Conservation (phyloP, 2,113 vertebrate genomes). For the Corythaeola cristata region DNA sequence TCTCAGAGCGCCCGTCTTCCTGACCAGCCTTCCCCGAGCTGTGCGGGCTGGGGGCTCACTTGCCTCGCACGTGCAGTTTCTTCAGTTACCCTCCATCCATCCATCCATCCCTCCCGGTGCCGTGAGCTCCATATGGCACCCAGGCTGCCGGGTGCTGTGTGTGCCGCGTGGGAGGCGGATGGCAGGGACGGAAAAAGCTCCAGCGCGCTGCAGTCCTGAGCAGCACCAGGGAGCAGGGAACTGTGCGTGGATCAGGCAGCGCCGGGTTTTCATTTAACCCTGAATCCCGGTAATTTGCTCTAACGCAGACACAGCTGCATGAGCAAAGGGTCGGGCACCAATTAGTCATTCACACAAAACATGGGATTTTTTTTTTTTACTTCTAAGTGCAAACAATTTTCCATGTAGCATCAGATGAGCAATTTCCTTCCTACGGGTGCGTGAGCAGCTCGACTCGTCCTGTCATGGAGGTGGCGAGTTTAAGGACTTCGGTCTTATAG, state of each 20-base stretch:
- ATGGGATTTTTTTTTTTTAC: background rate
- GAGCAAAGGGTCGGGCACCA: background rate
- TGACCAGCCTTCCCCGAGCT: background rate
- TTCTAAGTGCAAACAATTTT: background rate
- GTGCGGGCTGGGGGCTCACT: background rate
- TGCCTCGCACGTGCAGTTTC: background rate
- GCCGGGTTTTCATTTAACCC: background rate
- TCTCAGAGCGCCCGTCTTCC: background rate
- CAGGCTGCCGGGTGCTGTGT: background rate
- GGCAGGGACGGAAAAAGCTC: background rate
- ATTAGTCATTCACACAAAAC: background rate
- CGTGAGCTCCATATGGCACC: background rate
- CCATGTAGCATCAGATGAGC: background rate
- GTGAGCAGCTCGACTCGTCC: background rate
- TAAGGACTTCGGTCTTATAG: background rate
- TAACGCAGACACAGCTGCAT: background rate
- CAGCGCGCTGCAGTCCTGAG: background rate
- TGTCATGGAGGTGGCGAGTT: fast-evolving
- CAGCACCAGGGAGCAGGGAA: background rate
- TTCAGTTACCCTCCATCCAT: background rate
- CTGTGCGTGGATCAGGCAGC: background rate
- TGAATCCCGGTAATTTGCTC: background rate
- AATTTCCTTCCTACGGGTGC: background rate
- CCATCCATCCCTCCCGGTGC: background rate
- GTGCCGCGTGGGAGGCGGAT: background rate